A percentile compares a stretch with the other conserved stretches of the same genome.
Evolutionary conservation across 2,888 invertebrate genomes (phyloP).

Genomic region (Drosophila kambysellisi): DNA sequence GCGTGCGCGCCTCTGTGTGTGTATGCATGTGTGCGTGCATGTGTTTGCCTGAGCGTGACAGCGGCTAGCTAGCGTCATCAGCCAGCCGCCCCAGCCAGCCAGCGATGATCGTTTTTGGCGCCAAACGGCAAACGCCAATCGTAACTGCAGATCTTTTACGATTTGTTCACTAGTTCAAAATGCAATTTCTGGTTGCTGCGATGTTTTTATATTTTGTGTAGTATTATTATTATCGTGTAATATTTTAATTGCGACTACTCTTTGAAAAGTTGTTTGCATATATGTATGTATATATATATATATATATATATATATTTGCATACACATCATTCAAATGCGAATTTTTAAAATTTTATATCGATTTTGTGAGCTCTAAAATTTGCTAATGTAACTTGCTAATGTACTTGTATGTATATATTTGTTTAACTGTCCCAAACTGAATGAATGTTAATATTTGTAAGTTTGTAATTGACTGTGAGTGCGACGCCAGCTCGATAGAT

Average conservation of each 20-base stretch:
- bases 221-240: not conserved
- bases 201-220: conserved; percentile 7
- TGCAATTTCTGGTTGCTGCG: not conserved
- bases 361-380: not conserved
- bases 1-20: not conserved
- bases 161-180: conserved; percentile 10
- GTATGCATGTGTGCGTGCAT: conserved; percentile 7
- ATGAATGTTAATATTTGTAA: conserved; percentile 8
- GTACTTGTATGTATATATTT: not conserved
- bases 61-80: conserved; percentile 13
- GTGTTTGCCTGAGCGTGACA: conserved; percentile 32
- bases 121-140: conserved; percentile 43
- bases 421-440: not conserved
- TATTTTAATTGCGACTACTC: conserved; percentile 14
- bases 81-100: conserved; percentile 6
- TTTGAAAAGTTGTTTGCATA: conserved; percentile 16
- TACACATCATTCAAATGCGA: conserved; percentile 15
- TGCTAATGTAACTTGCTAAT: not conserved
- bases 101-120: conserved; percentile 54
- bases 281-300: conserved; percentile 1
- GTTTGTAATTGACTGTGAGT: conserved; percentile 33
- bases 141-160: conserved; percentile 22
- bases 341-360: conserved; percentile 3
- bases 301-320: conserved; percentile 1
- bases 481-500: conserved; percentile 40